Conservation (phyloP, 2,888 invertebrate genomes). For the Cepaea hortensis region DNA sequence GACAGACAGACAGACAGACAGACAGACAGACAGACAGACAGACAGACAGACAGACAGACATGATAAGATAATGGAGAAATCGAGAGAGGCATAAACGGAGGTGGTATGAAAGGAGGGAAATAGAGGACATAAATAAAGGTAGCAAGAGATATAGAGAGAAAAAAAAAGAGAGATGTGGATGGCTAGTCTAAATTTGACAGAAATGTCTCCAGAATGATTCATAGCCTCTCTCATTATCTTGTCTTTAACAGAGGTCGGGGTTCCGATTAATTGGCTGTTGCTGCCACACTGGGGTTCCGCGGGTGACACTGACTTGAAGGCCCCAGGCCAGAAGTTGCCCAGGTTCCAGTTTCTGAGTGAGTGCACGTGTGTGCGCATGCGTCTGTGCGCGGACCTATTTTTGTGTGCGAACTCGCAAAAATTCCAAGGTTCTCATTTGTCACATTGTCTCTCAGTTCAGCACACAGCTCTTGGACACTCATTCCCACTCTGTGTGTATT, state of each 20-base stretch:
- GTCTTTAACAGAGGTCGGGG: constrained; percentile 30
- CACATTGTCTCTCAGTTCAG: neutral
- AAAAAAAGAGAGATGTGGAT: too few relatives aligned
- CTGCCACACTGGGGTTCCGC: constrained; percentile 13
- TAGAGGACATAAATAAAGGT: too few relatives aligned
- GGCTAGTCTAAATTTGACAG: constrained; percentile 11
- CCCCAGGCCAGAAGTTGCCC: neutral
- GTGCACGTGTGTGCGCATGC: too few relatives aligned
- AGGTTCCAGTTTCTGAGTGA: constrained; percentile 2
- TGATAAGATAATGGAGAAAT: too few relatives aligned
- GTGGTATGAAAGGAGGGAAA: too few relatives aligned
- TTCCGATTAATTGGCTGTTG: constrained; percentile 39
- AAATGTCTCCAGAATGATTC: constrained; percentile 27
- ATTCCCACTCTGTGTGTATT: neutral
- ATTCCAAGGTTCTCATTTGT: constrained; percentile 1
- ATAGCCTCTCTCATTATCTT: neutral
- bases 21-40: too few relatives aligned
- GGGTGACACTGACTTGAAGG: neutral
- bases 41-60: too few relatives aligned
- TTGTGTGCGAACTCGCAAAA: constrained; percentile 14
- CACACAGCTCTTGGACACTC: neutral
- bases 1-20: too few relatives aligned
- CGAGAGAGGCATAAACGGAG: too few relatives aligned
- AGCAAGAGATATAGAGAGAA: too few relatives aligned
- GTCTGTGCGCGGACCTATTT: neutral